These are phyloP conservation scores for Sturnira hondurensis DNA, from an alignment of 2,113 vertebrate species.

Conservation along the genomic window DNA sequence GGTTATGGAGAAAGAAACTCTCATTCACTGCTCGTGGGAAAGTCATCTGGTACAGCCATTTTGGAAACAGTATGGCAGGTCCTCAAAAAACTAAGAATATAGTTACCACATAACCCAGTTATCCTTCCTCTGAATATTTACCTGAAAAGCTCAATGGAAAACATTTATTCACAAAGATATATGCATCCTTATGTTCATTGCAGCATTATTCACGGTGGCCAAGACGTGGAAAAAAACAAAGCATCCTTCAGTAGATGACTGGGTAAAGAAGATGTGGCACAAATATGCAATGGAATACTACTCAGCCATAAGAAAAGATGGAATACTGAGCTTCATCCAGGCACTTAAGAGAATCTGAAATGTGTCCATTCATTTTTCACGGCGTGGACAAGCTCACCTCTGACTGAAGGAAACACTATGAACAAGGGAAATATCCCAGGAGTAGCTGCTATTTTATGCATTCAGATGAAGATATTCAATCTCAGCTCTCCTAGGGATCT, in stretches of 20 bases:
- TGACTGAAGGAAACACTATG: not conserved
- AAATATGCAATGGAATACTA: not conserved
- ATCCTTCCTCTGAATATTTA: not conserved
- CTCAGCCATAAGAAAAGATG: not conserved
- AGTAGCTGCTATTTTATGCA: not conserved
- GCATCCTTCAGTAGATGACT: not conserved
- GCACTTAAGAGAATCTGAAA: not conserved
- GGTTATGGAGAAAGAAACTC: not conserved
- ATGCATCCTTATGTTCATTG: not conserved
- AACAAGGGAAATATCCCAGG: conserved; percentile 4
- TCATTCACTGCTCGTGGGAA: not conserved
- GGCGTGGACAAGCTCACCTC: not conserved
- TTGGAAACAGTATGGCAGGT: not conserved
- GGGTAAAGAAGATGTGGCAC: not conserved
- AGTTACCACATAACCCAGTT: not conserved
- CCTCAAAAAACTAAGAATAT: not conserved
- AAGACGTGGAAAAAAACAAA: not conserved
- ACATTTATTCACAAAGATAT: not conserved
- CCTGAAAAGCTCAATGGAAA: not conserved
- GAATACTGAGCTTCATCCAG: not conserved
- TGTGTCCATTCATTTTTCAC: not conserved
- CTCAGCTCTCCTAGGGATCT: not conserved
- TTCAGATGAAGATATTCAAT: conserved; percentile 40
- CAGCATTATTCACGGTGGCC: not conserved
- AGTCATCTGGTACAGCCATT: not conserved